Evolutionary conservation across 1,140 invertebrate genomes (phyloP).

Genomic region (Tetramorium alpestre): DNA sequence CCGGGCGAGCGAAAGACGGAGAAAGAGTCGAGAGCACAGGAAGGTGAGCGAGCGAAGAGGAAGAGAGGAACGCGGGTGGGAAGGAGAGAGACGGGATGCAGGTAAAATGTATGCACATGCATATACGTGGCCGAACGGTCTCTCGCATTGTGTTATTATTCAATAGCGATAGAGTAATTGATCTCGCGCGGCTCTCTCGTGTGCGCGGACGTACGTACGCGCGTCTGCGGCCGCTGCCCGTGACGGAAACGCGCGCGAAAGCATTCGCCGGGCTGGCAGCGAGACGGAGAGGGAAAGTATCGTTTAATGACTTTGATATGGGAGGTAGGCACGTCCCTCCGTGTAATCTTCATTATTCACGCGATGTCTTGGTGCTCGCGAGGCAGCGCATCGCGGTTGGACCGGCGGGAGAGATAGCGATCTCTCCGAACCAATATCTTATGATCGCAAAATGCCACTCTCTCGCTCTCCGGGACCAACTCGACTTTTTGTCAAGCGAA

Average conservation of each 20-base stretch:
- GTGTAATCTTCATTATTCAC: constrained; percentile 71
- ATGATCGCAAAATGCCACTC: constrained; percentile 33
- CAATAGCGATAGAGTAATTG: constrained; percentile 83
- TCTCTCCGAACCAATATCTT: not conserved
- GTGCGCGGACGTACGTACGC: not conserved
- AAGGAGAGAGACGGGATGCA: constrained; percentile 68
- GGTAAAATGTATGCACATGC: constrained; percentile 64
- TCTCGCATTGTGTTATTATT: constrained; percentile 79
- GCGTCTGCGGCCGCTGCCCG: not conserved
- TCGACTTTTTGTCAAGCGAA: not conserved
- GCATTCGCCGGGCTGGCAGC: not conserved
- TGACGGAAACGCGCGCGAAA: constrained; percentile 27
- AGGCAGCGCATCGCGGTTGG: constrained; percentile 8
- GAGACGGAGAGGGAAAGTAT: constrained; percentile 32
- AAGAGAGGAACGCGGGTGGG: constrained; percentile 66
- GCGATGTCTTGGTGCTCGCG: constrained; percentile 57
- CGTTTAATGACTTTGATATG: constrained; percentile 70
- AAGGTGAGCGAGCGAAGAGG: constrained; percentile 31
- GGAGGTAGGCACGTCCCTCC: constrained; percentile 60
- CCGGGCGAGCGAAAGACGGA: constrained; percentile 57
- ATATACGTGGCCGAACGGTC: constrained; percentile 27
- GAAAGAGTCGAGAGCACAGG: constrained; percentile 49
- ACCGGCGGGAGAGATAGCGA: constrained; percentile 52
- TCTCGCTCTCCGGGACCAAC: not conserved
- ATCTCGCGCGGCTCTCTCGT: constrained; percentile 72